phyloP scores from a whole-genome alignment of 1,140 invertebrate genomes.

The Drepana arcuata region DNA sequence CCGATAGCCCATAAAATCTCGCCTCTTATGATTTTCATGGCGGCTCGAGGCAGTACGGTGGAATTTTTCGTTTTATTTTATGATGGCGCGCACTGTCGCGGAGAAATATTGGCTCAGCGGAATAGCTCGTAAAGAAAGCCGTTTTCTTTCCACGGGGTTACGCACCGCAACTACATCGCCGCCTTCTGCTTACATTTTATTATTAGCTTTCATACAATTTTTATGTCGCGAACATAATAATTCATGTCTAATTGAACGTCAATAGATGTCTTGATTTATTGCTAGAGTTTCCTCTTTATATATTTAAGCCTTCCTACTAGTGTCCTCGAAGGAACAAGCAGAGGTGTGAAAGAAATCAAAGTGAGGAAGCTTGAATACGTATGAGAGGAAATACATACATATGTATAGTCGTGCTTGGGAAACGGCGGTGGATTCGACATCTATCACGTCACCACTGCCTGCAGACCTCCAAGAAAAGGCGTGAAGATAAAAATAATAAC shows the following conservation, averaged over 20 bases:
- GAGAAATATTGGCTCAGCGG: conserved; percentile 68
- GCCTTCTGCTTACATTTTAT: conserved; percentile 36
- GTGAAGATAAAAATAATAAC: too few species aligned
- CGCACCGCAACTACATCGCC: conserved; percentile 43
- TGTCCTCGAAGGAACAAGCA: too few species aligned
- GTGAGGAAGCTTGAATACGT: too few species aligned
- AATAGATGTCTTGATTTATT: too few species aligned
- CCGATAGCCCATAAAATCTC: conserved; percentile 58
- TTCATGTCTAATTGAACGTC: conserved; percentile 13
- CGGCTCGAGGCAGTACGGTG: conserved; percentile 48
- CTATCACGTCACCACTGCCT: too few species aligned
- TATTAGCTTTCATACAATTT: conserved; percentile 28
- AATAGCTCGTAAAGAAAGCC: conserved; percentile 70
- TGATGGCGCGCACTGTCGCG: conserved; percentile 66
- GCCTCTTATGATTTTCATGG: conserved; percentile 68
- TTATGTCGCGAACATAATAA: conserved; percentile 14
- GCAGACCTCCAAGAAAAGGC: too few species aligned
- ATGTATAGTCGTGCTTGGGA: too few species aligned
- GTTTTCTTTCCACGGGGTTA: conserved; percentile 58
- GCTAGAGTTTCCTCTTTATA: too few species aligned
- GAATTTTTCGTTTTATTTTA: conserved; percentile 73
- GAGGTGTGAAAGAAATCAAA: conserved; percentile 9
- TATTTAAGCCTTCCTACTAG: too few species aligned
- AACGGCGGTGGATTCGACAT: too few species aligned
- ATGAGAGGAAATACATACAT: too few species aligned